Conservation (phyloP, 2,888 invertebrate genomes). For the Orthosia incerta region DNA sequence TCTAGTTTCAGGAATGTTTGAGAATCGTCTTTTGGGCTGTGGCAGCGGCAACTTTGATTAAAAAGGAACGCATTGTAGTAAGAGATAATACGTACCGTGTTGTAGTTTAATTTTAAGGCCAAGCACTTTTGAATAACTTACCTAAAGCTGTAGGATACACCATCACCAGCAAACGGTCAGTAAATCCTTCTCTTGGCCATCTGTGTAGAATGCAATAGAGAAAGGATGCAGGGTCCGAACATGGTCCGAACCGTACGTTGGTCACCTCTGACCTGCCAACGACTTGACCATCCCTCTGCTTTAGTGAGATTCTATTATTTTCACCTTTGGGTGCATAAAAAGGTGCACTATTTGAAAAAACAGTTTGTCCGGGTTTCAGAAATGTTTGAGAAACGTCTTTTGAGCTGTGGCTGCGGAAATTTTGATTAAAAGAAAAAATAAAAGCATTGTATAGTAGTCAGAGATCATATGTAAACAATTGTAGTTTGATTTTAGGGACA, state of each 20-base stretch:
- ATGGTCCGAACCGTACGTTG: constrained; percentile 78
- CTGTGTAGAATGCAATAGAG: too few relatives aligned
- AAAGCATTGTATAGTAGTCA: not conserved
- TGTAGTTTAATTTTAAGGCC: too few relatives aligned
- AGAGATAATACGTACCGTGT: not conserved
- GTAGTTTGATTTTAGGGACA: not conserved
- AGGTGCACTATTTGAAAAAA: constrained; percentile 27
- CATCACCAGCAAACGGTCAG: too few relatives aligned
- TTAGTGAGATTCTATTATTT: constrained; percentile 51
- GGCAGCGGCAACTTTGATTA: not conserved
- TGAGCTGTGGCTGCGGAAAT: not conserved
- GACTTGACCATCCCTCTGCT: constrained; percentile 63
- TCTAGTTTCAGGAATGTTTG: not conserved
- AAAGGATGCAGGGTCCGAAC: constrained; percentile 59
- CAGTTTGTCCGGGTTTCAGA: not conserved
- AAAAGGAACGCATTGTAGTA: not conserved
- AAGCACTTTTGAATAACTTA: not conserved
- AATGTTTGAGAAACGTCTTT: not conserved
- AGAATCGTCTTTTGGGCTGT: not conserved
- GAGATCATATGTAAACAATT: not conserved
- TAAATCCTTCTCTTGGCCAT: too few relatives aligned
- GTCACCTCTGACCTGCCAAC: constrained; percentile 88
- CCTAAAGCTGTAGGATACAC: not conserved
- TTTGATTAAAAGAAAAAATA: not conserved
- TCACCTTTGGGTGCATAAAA: constrained; percentile 57